Evolutionary conservation across 1,140 invertebrate genomes (phyloP), one percentile per base, ranked within the genome.

Genomic region (Dinothrombium tinctorium): DNA sequence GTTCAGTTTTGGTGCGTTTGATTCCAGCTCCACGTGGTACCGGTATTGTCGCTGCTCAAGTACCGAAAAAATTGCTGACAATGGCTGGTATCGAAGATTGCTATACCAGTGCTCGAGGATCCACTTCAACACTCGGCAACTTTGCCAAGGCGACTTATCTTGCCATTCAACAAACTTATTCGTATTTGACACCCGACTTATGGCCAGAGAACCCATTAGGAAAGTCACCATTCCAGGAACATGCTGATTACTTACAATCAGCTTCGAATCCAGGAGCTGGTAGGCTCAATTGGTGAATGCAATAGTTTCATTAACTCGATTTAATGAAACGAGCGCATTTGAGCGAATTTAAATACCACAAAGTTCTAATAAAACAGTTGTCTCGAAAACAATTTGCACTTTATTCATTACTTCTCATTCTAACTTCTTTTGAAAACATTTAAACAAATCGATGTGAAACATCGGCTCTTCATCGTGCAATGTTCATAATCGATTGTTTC

Each of bases 41-140:
- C 50, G 94, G 94, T 43, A 94, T 99, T 60, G 94, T 99, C 12
- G 94, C 87, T 49, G 94, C 94, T 36, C 90, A 90, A 37, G 90
- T 99, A 6, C 92, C 94, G 12, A 99, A 98, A 66, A 99, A 98
- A 58, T 64, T 99, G 17, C 66, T 99, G 40, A 79, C 81, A 53
- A 96, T 96, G 92, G 89, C 92, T 59, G 92, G 92, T 63, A 95
- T 99, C 59, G 84, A 98, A 54, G 92, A 98, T 65, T 96, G 90
- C 56, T 98, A 98, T 60, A 99, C 92, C 12, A 87, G 83, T 19
- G 83, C 89, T 41, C 70, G 81, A 58, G 94, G 92, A 25, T 86
- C 83, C 17, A 99, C 94, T 45, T 86, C 84, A 44, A 99, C 94
- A 20, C 69, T 99, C 46, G 94, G 90, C 49, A 99, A 99, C 63